phyloP scores from a whole-genome alignment of 2,888 invertebrate species.

The Teinopalpus imperialis region DNA sequence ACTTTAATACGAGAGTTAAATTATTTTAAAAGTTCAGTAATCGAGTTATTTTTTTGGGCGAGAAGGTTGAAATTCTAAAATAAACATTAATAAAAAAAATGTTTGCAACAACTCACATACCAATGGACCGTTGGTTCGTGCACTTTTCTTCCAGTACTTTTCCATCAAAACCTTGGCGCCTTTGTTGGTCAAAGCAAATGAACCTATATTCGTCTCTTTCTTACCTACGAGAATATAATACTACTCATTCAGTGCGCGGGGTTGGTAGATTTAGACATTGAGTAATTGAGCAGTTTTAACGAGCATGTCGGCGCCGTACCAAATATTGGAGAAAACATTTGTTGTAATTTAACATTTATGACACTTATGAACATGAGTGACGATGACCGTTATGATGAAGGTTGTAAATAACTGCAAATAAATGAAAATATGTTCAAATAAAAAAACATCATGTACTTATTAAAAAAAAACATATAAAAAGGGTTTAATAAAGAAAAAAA shows the following conservation, averaged over 20 bases:
- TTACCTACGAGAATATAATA: conserved; percentile 24
- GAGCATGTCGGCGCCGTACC: conserved; percentile 21
- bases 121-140: conserved; percentile 40
- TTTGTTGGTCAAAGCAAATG: conserved; percentile 38
- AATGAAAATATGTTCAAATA: no score
- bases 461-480: no score
- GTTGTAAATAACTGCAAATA: neutral
- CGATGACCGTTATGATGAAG: conserved; percentile 6
- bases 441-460: no score
- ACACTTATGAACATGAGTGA: conserved; percentile 12
- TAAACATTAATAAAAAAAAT: conserved; percentile 37
- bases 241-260: conserved; percentile 7
- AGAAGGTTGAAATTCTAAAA: conserved; percentile 1
- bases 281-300: conserved; percentile 25
- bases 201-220: conserved; percentile 43
- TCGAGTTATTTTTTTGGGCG: no score
- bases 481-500: no score
- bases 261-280: conserved; percentile 26
- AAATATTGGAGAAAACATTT: conserved; percentile 19
- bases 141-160: conserved; percentile 68
- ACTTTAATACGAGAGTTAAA: no score
- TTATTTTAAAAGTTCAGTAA: no score
- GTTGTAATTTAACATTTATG: conserved; percentile 13
- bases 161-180: conserved; percentile 54
- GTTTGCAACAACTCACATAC: conserved; percentile 44